Evolutionary conservation across 2,797 vertebrate species (phyloP).

Genomic region (Phrynocephalus vlangalii): DNA sequence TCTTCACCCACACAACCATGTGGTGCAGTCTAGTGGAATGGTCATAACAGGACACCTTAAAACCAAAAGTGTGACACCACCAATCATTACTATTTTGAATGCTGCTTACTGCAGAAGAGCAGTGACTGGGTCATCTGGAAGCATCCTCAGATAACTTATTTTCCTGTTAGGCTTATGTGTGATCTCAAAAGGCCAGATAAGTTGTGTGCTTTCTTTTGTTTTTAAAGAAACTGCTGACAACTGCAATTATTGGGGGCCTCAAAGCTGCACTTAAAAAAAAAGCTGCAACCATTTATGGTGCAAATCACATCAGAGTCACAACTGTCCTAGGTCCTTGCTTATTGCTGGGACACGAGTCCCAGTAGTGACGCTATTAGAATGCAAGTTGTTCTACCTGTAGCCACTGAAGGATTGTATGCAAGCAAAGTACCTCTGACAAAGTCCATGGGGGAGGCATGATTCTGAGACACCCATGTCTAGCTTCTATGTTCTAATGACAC

Average conservation of each 20-base stretch:
- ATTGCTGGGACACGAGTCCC: not conserved
- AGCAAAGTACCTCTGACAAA: not conserved
- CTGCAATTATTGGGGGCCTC: not conserved
- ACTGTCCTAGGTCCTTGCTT: not conserved
- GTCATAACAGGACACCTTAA: not conserved
- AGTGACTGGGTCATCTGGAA: not conserved
- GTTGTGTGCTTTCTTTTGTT: not conserved
- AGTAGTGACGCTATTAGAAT: not conserved
- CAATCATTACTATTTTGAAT: not conserved
- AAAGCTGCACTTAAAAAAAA: not conserved
- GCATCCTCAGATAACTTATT: not conserved
- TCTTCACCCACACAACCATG: not conserved
- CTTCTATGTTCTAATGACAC: constrained; percentile 37
- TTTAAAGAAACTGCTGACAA: not conserved
- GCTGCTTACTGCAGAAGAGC: not conserved
- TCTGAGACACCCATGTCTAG: constrained; percentile 22
- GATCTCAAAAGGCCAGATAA: not conserved
- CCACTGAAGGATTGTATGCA: not conserved
- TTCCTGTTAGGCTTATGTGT: not conserved
- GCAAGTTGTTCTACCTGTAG: not conserved
- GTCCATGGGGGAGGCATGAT: not conserved
- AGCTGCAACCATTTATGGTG: not conserved
- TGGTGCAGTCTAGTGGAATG: not conserved
- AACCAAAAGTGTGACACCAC: too few species aligned
- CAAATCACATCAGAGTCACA: not conserved